Evolutionary conservation across 2,113 vertebrate genomes (phyloP).

Genomic region (Lethenteron camtschaticum): DNA sequence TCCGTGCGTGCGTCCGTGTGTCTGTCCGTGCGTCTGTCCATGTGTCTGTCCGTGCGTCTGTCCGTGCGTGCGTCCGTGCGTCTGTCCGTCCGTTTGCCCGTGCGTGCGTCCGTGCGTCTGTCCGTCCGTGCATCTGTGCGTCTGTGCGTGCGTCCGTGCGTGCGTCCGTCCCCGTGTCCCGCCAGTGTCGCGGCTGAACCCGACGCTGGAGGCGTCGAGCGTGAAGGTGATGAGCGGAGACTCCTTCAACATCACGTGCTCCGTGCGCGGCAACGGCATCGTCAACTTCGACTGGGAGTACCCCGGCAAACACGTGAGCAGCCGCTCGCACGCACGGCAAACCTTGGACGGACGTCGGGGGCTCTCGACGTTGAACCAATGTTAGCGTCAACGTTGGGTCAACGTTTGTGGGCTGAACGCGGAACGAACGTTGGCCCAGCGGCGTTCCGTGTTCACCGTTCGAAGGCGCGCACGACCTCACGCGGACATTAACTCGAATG

Average conservation of each 20-base stretch:
- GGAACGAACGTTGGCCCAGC: too few relatives aligned
- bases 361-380: too few relatives aligned
- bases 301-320: slow-evolving; percentile 59
- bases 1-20: not conserved
- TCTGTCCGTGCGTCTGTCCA: not conserved
- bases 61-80: not conserved
- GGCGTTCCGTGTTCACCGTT: too few relatives aligned
- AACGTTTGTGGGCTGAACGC: too few relatives aligned
- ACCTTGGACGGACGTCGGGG: too few relatives aligned
- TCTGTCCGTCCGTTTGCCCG: not conserved
- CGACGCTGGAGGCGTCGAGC: slow-evolving; percentile 34
- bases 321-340: not conserved
- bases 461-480: too few relatives aligned
- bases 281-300: slow-evolving; percentile 83
- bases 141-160: not conserved
- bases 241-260: slow-evolving; percentile 43
- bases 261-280: slow-evolving; percentile 60
- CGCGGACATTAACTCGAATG: too few relatives aligned
- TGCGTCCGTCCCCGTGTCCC: not conserved
- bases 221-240: slow-evolving; percentile 64
- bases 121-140: not conserved
- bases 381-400: too few relatives aligned
- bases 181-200: not conserved
- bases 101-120: not conserved
- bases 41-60: not conserved